Base-by-base conservation (phyloP, 2,797 vertebrate genomes). In the Chaetodon trifasciatus region DNA sequence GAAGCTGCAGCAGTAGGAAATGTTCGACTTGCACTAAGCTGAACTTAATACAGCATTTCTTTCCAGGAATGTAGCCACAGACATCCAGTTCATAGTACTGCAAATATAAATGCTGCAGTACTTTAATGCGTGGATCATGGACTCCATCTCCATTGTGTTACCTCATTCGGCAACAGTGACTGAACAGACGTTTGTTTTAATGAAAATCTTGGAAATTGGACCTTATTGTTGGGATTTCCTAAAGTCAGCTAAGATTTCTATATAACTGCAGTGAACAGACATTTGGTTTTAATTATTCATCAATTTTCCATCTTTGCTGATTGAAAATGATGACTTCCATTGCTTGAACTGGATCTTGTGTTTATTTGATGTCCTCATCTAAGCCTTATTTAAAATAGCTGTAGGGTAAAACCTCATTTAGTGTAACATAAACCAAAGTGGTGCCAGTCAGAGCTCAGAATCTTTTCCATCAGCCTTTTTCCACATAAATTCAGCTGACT, bases 391-490 rank as follows among this genome's bases (percentile, higher is more conserved):
- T 61, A 52, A 53, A 79, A 73, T 70, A 61, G 39, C 57, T 86
- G 55, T 15, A 28, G 63, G 68, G 15, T 61, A 10, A 88, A 75
- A 66, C 23, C 40, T 52, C 19, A 24, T 75, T 60, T 42, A 53
- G 56, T 35, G 46, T 50, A 68, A 39, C 44, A 32, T 82, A 64
- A 83, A 70, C 53, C 55, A 39, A 56, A 65, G 56, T 24, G 60
- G 19, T 81, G 66, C 74, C 71, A 75, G 58, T 23, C 37, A 0
- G 6, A 66, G 62, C 60, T 39, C 47, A 58, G 64, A 68, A 65
- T 82, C 1, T 77, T 84, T 78, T 74, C 71, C 67, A 46, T 81
- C 58, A 72, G 46, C 49, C 44, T 8, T 76, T 88, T 82, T 87
- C 74, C 65, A 73, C 69, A 76, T 82, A 74, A 81, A 85, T 64